Percentiles rank a stretch among this genome's conserved stretches.
Evolutionary conservation across 2,888 invertebrate genomes (phyloP).

Genomic region (Ethmia dodecea): DNA sequence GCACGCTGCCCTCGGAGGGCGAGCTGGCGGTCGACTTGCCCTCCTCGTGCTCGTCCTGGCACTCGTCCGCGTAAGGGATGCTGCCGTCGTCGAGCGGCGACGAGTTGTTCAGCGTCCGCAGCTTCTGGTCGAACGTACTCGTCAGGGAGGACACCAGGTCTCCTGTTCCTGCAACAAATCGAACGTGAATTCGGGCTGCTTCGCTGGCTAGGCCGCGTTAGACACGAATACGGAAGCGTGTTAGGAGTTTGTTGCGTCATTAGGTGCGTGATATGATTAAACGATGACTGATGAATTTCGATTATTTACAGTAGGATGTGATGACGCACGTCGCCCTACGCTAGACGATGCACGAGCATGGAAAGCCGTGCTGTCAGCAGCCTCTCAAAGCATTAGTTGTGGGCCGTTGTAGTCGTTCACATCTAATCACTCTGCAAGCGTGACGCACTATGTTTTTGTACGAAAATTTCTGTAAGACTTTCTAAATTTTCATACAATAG

Average conservation of each 20-base stretch:
- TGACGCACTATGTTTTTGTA: slow-evolving; percentile 1
- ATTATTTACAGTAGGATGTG: slow-evolving; percentile 37
- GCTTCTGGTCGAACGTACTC: slow-evolving; percentile 90
- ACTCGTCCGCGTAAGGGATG: slow-evolving; percentile 85
- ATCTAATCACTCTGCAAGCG: slow-evolving; percentile 22
- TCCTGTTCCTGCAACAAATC: slow-evolving; percentile 84
- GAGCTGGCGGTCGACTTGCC: slow-evolving; percentile 51
- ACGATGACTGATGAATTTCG: slow-evolving; percentile 33
- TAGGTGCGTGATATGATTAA: slow-evolving; percentile 27
- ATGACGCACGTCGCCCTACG: slow-evolving; percentile 24
- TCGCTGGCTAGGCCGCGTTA: slow-evolving; percentile 13
- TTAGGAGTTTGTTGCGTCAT: slow-evolving; percentile 40
- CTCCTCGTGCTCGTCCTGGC: slow-evolving; percentile 73
- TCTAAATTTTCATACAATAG: background rate
- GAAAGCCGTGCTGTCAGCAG: slow-evolving; percentile 58
- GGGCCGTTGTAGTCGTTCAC: slow-evolving; percentile 32
- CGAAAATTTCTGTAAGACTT: slow-evolving; percentile 6
- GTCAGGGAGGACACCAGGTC: slow-evolving; percentile 89
- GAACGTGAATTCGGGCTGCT: slow-evolving; percentile 19
- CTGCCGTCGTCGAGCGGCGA: slow-evolving; percentile 81
- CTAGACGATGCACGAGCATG: slow-evolving; percentile 36
- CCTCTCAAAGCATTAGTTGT: slow-evolving; percentile 61
- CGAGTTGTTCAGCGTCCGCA: slow-evolving; percentile 84
- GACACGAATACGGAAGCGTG: slow-evolving; percentile 49
- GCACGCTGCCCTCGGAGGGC: slow-evolving; percentile 42